These are phyloP conservation scores for Puntigrus tetrazona DNA, from an alignment of 2,113 vertebrate genomes.

Conservation along the genomic window DNA sequence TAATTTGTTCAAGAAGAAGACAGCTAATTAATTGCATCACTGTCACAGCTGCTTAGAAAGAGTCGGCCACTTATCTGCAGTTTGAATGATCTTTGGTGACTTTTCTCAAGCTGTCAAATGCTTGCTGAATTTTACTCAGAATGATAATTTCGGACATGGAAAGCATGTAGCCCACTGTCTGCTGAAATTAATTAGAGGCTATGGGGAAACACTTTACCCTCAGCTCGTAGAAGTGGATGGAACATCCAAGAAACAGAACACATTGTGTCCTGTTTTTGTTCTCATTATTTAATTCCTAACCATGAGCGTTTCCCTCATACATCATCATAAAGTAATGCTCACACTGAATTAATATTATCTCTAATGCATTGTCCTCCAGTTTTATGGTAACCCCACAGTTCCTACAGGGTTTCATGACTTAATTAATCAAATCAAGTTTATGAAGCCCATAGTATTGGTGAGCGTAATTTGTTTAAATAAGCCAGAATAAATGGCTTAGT, in stretches of 20 bases:
- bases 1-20: slow-evolving; percentile 28
- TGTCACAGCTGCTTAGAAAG: neutral
- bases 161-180: neutral
- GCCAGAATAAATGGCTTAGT: neutral
- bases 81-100: slow-evolving; percentile 27
- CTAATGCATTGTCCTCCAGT: neutral
- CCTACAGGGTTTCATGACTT: slow-evolving; percentile 3
- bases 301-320: slow-evolving; percentile 48
- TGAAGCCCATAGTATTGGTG: neutral
- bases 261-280: slow-evolving; percentile 40
- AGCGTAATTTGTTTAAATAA: neutral
- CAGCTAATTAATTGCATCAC: slow-evolving; percentile 30
- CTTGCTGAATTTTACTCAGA: slow-evolving; percentile 31
- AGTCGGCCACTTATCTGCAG: slow-evolving; percentile 26
- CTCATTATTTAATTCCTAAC: slow-evolving; percentile 42
- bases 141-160: slow-evolving; percentile 7
- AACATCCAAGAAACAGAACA: neutral
- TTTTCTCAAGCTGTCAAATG: slow-evolving; percentile 46
- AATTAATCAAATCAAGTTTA: slow-evolving; percentile 19
- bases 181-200: neutral
- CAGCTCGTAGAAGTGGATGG: neutral
- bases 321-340: slow-evolving; percentile 52
- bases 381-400: neutral
- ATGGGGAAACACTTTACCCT: neutral
- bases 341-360: neutral